These are phyloP conservation scores for Polyommatus iphigenia DNA, from an alignment of 2,888 invertebrate genomes.

Conservation along the genomic window DNA sequence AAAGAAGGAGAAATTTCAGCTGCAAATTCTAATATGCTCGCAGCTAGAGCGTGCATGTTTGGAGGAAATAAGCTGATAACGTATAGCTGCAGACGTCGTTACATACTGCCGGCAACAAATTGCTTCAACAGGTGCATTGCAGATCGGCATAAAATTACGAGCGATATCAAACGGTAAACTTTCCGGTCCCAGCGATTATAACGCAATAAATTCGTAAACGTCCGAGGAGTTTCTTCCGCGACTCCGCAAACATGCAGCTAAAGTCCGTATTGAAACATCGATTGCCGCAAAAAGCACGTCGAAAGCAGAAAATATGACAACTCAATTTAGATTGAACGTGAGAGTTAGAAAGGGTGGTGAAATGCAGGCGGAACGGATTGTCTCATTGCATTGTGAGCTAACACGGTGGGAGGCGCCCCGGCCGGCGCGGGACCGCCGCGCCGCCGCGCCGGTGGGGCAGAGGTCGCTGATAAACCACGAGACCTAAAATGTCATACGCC, in stretches of 20 bases:
- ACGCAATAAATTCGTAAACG: slow-evolving; percentile 53
- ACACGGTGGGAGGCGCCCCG: slow-evolving; percentile 49
- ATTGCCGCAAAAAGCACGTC: slow-evolving; percentile 35
- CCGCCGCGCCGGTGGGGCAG: slow-evolving; percentile 50
- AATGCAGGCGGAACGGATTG: slow-evolving; percentile 66
- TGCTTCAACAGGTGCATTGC: slow-evolving; percentile 25
- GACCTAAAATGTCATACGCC: slow-evolving; percentile 50
- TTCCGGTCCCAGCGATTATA: slow-evolving; percentile 60
- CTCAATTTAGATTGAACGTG: slow-evolving; percentile 70
- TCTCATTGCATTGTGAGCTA: slow-evolving; percentile 56
- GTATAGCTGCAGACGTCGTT: neutral
- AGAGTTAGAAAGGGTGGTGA: slow-evolving; percentile 63
- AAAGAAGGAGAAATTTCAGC: neutral
- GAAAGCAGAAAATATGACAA: slow-evolving; percentile 69
- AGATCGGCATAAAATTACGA: slow-evolving; percentile 55
- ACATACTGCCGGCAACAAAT: neutral
- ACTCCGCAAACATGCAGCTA: slow-evolving; percentile 34
- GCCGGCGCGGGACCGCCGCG: slow-evolving; percentile 36
- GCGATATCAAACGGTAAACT: slow-evolving; percentile 54
- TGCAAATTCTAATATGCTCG: neutral
- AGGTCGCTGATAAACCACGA: slow-evolving; percentile 51
- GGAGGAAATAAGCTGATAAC: neutral
- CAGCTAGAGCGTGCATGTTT: neutral
- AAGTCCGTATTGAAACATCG: slow-evolving; percentile 35
- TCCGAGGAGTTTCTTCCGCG: slow-evolving; percentile 24